Conservation (phyloP, 2,888 invertebrate genomes). For the Ceratothoa steindachneri region DNA sequence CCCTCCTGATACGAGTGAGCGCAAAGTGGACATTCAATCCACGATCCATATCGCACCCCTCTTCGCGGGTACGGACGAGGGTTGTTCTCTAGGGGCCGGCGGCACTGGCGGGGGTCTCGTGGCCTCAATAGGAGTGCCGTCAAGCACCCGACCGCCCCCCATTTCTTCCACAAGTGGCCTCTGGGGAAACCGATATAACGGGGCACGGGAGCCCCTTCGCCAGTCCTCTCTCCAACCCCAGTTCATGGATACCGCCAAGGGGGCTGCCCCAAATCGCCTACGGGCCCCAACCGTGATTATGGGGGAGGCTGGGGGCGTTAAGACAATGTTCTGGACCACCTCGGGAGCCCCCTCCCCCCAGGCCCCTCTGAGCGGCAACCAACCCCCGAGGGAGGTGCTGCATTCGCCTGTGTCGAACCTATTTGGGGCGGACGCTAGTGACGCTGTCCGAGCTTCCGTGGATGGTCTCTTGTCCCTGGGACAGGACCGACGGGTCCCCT, state of each 20-base stretch:
- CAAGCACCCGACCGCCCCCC: constrained; percentile 47
- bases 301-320: constrained; percentile 83
- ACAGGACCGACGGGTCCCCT: constrained; percentile 50
- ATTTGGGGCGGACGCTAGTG: constrained; percentile 34
- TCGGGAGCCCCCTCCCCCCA: constrained; percentile 53
- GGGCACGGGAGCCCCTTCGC: neutral
- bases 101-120: constrained; percentile 53
- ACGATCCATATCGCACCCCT: constrained; percentile 58
- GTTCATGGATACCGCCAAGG: neutral
- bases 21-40: constrained; percentile 4
- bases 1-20: constrained; percentile 36
- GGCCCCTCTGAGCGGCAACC: constrained; percentile 52
- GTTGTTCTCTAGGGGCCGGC: constrained; percentile 54
- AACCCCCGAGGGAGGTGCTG: constrained; percentile 58
- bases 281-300: constrained; percentile 64
- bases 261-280: neutral
- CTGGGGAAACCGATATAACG: neutral
- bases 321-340: constrained; percentile 69
- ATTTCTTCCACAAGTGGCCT: neutral
- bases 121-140: constrained; percentile 60
- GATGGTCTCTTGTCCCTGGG: constrained; percentile 53
- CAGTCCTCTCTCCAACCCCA: neutral
- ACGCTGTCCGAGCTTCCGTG: constrained; percentile 47
- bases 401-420: constrained; percentile 50
- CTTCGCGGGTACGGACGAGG: constrained; percentile 52